These are phyloP conservation scores for Chiloscyllium punctatum DNA, from an alignment of 2,797 vertebrate species.

Conservation along the genomic window DNA sequence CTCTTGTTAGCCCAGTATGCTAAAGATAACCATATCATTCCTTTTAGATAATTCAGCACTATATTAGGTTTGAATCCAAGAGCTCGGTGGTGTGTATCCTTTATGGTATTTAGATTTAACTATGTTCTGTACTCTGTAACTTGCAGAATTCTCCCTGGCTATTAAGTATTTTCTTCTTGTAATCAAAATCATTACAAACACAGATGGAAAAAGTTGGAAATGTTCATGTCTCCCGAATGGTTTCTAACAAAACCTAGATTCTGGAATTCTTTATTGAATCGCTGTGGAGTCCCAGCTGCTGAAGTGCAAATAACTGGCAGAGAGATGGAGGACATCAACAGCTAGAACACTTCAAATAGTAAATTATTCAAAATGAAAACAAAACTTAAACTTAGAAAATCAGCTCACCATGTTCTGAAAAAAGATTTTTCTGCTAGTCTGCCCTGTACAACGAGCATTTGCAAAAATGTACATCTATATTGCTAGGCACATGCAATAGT, in stretches of 20 bases:
- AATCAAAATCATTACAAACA: not conserved
- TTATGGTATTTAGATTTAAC: not conserved
- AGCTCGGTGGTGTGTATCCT: not conserved
- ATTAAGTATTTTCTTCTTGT: not conserved
- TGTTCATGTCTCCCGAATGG: not conserved
- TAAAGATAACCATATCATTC: not conserved
- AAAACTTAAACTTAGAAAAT: not conserved
- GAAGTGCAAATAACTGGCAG: slow-evolving; percentile 45
- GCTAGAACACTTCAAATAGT: slow-evolving; percentile 31
- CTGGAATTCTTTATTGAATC: slow-evolving; percentile 46
- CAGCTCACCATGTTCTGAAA: not conserved
- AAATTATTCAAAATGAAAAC: not conserved
- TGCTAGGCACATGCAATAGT: not conserved
- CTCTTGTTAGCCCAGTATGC: not conserved
- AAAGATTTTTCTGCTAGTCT: not conserved
- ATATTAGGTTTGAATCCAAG: not conserved
- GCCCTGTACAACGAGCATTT: not conserved
- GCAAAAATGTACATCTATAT: not conserved
- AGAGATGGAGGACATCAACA: slow-evolving; percentile 46
- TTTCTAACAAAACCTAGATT: not conserved
- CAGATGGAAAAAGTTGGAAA: not conserved
- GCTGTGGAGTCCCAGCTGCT: slow-evolving; percentile 50
- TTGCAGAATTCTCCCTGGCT: not conserved
- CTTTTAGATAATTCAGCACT: not conserved
- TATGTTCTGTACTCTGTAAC: not conserved